A percentile compares a stretch with the other conserved stretches of the same genome.
These are phyloP conservation scores for Typhlomys cinereus DNA, from an alignment of 2,113 vertebrate species.

Conservation along the genomic window DNA sequence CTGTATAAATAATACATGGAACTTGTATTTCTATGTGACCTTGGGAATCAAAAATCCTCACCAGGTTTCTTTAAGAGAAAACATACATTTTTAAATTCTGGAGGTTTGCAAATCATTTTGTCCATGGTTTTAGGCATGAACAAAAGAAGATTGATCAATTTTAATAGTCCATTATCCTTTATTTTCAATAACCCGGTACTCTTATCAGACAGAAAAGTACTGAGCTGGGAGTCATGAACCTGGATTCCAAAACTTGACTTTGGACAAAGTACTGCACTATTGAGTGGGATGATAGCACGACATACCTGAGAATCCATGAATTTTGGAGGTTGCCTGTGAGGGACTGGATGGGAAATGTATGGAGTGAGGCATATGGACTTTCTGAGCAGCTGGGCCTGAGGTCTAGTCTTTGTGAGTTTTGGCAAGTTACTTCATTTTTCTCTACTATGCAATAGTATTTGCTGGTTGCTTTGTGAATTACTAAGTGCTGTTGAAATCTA, in stretches of 20 bases:
- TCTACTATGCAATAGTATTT: neutral
- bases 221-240: neutral
- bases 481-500: neutral
- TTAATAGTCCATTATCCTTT: neutral
- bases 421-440: neutral
- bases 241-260: neutral
- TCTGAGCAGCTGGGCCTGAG: neutral
- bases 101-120: neutral
- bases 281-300: neutral
- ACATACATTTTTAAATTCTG: neutral
- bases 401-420: neutral
- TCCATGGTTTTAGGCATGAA: neutral
- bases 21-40: neutral
- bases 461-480: neutral
- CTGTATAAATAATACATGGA: neutral
- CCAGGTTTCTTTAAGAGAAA: neutral
- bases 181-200: neutral
- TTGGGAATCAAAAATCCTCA: neutral
- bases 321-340: neutral
- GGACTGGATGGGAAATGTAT: neutral
- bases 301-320: accelerated
- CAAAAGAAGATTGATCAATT: neutral
- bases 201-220: neutral
- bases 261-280: neutral
- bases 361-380: neutral